Evolutionary conservation across 2,797 vertebrate species (phyloP), one percentile per base, ranked within the genome.

Genomic region (Pseudochaenichthys georgianus): DNA sequence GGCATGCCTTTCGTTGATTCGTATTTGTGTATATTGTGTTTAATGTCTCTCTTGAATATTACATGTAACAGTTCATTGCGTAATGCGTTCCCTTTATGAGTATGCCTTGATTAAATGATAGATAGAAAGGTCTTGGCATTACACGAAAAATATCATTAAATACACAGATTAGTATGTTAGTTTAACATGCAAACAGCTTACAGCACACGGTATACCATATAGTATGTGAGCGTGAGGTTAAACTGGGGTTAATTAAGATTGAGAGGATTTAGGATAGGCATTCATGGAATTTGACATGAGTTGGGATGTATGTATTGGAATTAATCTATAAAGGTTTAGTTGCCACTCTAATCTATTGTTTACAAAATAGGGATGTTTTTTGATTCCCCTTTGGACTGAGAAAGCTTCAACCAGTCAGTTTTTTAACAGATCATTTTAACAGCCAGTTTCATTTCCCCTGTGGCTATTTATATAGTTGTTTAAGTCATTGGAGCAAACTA

Each of bases 211-310:
- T 5, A 51, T 62, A 17, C 13, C 13, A 38, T 38, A 38, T 38
- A 38, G 45, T 57, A 38, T 73, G 57, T 57, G 61, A 59, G 51
- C 46, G 1, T 12, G 62, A 61, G 70, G 77, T 84, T 73, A 85
- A 73, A 78, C 50, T 21, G 50, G 47, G 72, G 78, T 87, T 73
- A 77, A 50, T 52, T 59, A 75, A 55, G 75, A 86, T 78, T 73
- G 68, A 50, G n/a, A 31, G 64, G 72, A 41, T 66, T 52, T 42
- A 57, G 52, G 28, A 72, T 70, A 17, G 68, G 69, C 57, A 77
- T 85, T 72, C 41, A 38, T 5, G 2, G 5, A 61, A 67, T 73
- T 60, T 59, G 61, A 67, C 21, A 74, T 42, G 7, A 17, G 38
- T 58, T 55, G 12, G 52, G 16, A 64, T 83, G 60, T 50, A 51